A percentile compares a stretch with the other conserved stretches of the same genome.
These are phyloP conservation scores for Gorsachius goisagi DNA, from an alignment of 2,113 vertebrate species.

Conservation along the genomic window DNA sequence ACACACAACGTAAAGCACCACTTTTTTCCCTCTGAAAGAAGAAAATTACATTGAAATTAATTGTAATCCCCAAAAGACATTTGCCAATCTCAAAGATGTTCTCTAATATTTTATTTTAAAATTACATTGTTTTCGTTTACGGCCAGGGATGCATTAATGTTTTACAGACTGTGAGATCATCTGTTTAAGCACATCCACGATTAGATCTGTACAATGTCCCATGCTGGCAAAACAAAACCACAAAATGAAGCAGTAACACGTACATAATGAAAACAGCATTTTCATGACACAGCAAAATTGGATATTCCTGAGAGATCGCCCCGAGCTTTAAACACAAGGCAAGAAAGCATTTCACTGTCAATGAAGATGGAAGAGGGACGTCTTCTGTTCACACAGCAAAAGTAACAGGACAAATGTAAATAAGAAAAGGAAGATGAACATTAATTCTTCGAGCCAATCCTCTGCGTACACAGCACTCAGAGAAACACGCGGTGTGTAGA, in stretches of 20 bases:
- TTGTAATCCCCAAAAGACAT: not conserved
- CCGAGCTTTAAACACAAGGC: constrained; percentile 14
- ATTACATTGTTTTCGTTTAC: constrained; percentile 18
- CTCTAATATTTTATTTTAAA: not conserved
- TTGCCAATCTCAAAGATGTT: not conserved
- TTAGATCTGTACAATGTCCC: not conserved
- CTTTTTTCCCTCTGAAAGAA: not conserved
- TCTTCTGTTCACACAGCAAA: not conserved
- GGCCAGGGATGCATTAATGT: constrained; percentile 7
- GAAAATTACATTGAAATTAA: not conserved
- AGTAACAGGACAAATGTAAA: not conserved
- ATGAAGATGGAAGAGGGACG: not conserved
- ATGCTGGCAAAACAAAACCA: not conserved
- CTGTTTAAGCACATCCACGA: not conserved
- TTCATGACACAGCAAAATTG: not conserved
- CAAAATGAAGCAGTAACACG: not conserved
- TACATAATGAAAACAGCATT: not conserved
- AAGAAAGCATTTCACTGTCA: not conserved
- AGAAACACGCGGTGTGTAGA: not conserved
- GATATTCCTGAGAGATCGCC: constrained; percentile 27
- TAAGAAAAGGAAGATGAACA: not conserved
- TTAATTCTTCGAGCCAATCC: not conserved
- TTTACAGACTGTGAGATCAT: constrained; percentile 14
- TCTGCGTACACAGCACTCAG: not conserved
- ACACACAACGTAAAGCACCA: not conserved